Conservation (phyloP, 2,797 vertebrate species). For the Gila robusta region DNA sequence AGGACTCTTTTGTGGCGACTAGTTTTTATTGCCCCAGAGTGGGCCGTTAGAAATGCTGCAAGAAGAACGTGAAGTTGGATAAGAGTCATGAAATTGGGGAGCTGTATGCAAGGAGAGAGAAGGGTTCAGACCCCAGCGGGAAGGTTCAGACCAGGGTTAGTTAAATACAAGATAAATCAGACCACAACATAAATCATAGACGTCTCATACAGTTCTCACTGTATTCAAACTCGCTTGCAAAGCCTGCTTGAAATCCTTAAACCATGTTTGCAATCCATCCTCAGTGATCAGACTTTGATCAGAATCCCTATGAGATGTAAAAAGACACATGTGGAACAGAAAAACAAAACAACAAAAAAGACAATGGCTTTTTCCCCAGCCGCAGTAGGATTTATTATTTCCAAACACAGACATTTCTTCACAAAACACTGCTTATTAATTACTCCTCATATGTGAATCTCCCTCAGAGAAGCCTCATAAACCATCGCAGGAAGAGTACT, state of each 20-base stretch:
- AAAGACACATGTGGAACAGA: slow-evolving; percentile 34
- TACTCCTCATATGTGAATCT: slow-evolving; percentile 29
- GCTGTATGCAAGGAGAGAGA: slow-evolving; percentile 69
- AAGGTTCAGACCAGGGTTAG: slow-evolving; percentile 97
- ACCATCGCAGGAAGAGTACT: slow-evolving; percentile 22
- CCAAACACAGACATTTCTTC: slow-evolving; percentile 36
- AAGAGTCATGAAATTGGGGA: slow-evolving; percentile 73
- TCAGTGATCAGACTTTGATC: slow-evolving; percentile 42
- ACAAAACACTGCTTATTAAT: slow-evolving; percentile 36
- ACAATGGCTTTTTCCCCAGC: background rate
- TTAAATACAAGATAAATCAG: slow-evolving; percentile 97
- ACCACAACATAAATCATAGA: slow-evolving; percentile 73
- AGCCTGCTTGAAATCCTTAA: slow-evolving; percentile 29
- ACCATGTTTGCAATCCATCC: slow-evolving; percentile 35
- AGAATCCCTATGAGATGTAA: background rate
- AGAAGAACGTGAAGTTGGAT: slow-evolving; percentile 73
- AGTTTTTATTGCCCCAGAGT: slow-evolving; percentile 74
- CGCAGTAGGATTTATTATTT: slow-evolving; percentile 22
- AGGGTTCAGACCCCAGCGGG: slow-evolving; percentile 83
- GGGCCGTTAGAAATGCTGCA: slow-evolving; percentile 75
- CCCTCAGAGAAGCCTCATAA: slow-evolving; percentile 47
- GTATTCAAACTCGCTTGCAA: slow-evolving; percentile 66
- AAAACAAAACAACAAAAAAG: slow-evolving; percentile 38
- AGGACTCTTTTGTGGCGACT: slow-evolving; percentile 69
- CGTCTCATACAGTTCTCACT: slow-evolving; percentile 76